phyloP scores from a whole-genome alignment of 2,797 vertebrate species.

The Diglossa cyanea region DNA sequence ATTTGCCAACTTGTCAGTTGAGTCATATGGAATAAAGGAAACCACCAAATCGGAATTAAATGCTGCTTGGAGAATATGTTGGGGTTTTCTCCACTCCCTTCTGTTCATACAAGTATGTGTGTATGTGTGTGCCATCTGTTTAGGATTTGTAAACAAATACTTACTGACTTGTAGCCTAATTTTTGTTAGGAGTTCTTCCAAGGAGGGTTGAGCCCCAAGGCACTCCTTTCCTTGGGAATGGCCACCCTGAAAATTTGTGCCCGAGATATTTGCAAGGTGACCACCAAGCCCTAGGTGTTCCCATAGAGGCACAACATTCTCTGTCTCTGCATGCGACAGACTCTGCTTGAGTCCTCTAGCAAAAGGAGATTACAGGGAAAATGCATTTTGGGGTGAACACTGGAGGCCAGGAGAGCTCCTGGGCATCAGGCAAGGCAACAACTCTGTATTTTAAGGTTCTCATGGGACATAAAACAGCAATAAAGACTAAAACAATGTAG shows the following conservation, averaged over 20 bases:
- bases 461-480: fast-evolving
- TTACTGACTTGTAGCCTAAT: neutral
- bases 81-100: neutral
- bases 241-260: neutral
- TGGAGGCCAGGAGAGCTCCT: neutral
- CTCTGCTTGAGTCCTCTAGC: neutral
- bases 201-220: neutral
- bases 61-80: neutral
- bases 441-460: neutral
- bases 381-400: neutral
- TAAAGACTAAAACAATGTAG: neutral
- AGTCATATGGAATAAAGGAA: neutral
- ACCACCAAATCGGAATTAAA: neutral
- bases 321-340: neutral
- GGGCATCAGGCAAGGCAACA: neutral
- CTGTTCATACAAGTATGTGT: neutral
- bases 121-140: neutral
- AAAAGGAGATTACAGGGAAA: neutral
- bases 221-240: neutral
- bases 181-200: neutral
- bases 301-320: fast-evolving
- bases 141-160: slow-evolving; percentile 28
- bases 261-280: neutral
- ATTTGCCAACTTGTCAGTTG: slow-evolving; percentile 17
- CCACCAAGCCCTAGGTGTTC: neutral